Evolutionary conservation across 2,113 vertebrate species (phyloP).

Genomic region (Chlorodrepanis virens): DNA sequence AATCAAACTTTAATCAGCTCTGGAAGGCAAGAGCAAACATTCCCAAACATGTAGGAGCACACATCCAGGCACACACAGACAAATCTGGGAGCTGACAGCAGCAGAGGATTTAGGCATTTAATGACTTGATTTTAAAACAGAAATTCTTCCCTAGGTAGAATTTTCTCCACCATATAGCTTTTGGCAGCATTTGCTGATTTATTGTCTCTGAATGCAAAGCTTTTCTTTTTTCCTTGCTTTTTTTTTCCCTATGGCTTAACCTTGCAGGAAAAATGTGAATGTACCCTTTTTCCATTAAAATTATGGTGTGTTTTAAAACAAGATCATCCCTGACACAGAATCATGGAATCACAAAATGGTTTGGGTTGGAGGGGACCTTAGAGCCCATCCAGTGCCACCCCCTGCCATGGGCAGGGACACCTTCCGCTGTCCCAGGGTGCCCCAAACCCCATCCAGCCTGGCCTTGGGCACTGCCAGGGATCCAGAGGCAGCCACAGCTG

Average conservation of each 20-base stretch:
- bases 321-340: not conserved
- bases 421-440: not conserved
- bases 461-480: not conserved
- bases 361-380: not conserved
- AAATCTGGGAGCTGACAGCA: not conserved
- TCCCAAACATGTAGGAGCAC: not conserved
- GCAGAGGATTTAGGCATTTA: not conserved
- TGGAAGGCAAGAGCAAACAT: constrained; percentile 26
- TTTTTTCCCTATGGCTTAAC: not conserved
- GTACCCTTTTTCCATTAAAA: not conserved
- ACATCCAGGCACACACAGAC: not conserved
- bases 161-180: not conserved
- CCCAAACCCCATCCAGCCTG: accelerated
- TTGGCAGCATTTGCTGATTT: not conserved
- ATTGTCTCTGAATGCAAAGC: not conserved
- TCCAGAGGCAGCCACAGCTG: not conserved
- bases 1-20: constrained; percentile 52
- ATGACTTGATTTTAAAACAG: not conserved
- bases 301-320: not conserved
- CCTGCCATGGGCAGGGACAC: not conserved
- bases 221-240: not conserved
- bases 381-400: not conserved
- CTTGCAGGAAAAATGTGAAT: not conserved
- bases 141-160: not conserved
- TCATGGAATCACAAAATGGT: not conserved